Evolutionary conservation across 2,888 invertebrate species (phyloP).

Genomic region (Ommatoiulus sabulosus): DNA sequence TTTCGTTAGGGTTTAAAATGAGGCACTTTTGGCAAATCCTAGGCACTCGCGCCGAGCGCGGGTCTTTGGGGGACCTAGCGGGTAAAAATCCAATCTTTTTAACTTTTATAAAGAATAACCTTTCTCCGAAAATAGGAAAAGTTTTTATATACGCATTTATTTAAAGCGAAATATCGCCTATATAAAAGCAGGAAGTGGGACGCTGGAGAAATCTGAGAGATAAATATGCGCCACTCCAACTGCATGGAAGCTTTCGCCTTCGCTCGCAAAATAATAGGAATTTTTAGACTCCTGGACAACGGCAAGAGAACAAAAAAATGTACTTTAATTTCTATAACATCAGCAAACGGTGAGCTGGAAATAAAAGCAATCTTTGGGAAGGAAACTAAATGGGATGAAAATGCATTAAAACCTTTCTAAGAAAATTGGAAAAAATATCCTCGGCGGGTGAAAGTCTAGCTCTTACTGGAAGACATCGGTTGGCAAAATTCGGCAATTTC

Average conservation of each 20-base stretch:
- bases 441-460: background rate
- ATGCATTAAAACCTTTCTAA: slow-evolving; percentile 4
- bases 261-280: background rate
- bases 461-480: background rate
- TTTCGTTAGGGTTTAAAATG: background rate
- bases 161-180: slow-evolving; percentile 44
- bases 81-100: slow-evolving; percentile 17
- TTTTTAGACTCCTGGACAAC: slow-evolving; percentile 36
- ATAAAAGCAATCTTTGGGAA: slow-evolving; percentile 32
- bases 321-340: slow-evolving; percentile 37
- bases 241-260: background rate
- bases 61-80: slow-evolving; percentile 38
- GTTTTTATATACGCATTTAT: slow-evolving; percentile 39
- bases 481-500: background rate
- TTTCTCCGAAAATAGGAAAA: slow-evolving; percentile 34
- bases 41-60: background rate
- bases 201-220: slow-evolving; percentile 33
- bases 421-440: slow-evolving; percentile 44
- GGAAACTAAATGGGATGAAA: slow-evolving; percentile 32
- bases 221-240: slow-evolving; percentile 23
- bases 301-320: background rate
- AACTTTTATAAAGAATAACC: background rate
- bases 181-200: slow-evolving; percentile 43
- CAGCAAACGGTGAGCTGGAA: slow-evolving; percentile 35
- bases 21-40: background rate